Conservation (phyloP, 2,888 invertebrate genomes). For the Plagodis dolabraria region DNA sequence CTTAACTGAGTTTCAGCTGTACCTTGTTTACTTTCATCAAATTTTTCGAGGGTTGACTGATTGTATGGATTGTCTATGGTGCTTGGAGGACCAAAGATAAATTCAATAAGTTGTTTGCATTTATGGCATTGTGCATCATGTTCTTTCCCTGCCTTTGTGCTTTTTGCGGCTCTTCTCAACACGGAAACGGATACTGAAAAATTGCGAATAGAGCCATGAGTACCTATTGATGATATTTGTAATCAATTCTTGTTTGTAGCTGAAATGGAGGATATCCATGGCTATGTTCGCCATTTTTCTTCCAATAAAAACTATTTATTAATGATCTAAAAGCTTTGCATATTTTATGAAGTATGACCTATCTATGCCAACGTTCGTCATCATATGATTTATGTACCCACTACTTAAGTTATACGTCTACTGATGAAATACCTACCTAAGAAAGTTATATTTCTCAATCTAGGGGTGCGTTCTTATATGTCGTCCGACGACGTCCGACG, state of each 20-base stretch:
- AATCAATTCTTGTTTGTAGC: not conserved
- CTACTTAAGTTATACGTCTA: no score
- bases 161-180: slow-evolving; percentile 38
- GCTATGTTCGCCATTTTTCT: slow-evolving; percentile 57
- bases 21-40: not conserved
- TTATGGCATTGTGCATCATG: slow-evolving; percentile 32
- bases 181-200: slow-evolving; percentile 50
- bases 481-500: no score
- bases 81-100: slow-evolving; percentile 37
- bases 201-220: slow-evolving; percentile 58
- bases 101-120: slow-evolving; percentile 42
- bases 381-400: no score
- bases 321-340: not conserved
- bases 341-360: no score
- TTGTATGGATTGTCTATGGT: not conserved
- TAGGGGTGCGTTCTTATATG: no score
- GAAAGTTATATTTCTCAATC: no score
- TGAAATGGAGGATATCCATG: slow-evolving; percentile 18
- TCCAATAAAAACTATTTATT: not conserved
- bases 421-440: no score
- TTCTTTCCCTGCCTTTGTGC: slow-evolving; percentile 38
- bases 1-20: slow-evolving; percentile 13
- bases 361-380: no score
- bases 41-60: not conserved
- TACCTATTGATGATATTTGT: slow-evolving; percentile 12